phyloP scores from a whole-genome alignment of 2,113 vertebrate species.

The Clinocottus analis region DNA sequence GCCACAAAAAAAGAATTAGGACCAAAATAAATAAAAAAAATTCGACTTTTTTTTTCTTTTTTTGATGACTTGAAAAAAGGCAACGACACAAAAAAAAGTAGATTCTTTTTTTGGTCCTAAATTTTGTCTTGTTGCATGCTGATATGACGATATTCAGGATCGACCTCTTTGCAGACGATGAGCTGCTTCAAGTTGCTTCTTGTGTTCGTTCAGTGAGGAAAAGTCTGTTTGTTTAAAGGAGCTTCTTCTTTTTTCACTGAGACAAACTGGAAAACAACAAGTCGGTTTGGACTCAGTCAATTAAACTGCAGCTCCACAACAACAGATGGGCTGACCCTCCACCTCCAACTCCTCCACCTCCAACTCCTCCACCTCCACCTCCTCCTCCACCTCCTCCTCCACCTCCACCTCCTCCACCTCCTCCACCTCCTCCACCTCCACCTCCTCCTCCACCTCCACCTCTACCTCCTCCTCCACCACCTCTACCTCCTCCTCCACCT shows the following conservation, averaged over 20 bases:
- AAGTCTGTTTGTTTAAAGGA: background rate
- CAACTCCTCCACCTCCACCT: background rate
- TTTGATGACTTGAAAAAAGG: too few relatives aligned
- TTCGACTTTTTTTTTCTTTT: too few relatives aligned
- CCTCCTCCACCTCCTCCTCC: background rate
- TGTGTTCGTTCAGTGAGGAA: background rate
- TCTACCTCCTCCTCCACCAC: slow-evolving; percentile 2
- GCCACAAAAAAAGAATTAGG: too few relatives aligned
- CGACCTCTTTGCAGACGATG: background rate
- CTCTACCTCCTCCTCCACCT: too few relatives aligned
- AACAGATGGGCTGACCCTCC: slow-evolving; percentile 70
- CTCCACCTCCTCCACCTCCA: too few relatives aligned
- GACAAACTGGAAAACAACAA: slow-evolving; percentile 39
- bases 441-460: too few relatives aligned
- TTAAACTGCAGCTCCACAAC: slow-evolving; percentile 62
- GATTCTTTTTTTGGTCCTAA: too few relatives aligned
- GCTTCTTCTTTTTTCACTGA: slow-evolving; percentile 13
- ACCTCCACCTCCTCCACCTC: too few relatives aligned
- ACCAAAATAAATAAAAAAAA: too few relatives aligned
- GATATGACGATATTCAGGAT: background rate
- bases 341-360: too few relatives aligned
- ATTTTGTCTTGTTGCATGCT: too few relatives aligned
- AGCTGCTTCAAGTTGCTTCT: background rate
- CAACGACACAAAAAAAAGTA: too few relatives aligned
- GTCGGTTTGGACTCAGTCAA: slow-evolving; percentile 40